Percentiles rank a stretch among this genome's conserved stretches.
Conservation (phyloP, 2,113 vertebrate species). For the Podarcis raffonei region DNA sequence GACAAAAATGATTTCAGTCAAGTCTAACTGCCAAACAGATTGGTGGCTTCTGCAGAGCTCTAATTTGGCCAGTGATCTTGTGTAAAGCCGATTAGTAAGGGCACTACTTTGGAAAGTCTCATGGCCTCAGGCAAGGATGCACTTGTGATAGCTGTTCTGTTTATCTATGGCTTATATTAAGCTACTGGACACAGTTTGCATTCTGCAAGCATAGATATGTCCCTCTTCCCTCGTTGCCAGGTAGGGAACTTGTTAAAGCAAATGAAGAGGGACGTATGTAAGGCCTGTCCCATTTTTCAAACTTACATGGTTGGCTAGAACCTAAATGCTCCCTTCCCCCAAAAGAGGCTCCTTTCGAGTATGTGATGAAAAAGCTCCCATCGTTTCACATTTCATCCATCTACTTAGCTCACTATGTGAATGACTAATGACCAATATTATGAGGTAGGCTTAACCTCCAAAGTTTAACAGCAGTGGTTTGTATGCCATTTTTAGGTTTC, state of each 20-base stretch:
- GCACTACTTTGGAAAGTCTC: not conserved
- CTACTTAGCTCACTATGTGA: not conserved
- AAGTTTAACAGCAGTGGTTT: not conserved
- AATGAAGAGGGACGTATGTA: not conserved
- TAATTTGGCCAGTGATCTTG: slow-evolving; percentile 35
- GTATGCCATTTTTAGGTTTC: not conserved
- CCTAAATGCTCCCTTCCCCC: not conserved
- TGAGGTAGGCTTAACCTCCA: not conserved
- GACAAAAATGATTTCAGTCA: not conserved
- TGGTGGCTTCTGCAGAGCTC: not conserved
- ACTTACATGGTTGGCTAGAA: not conserved
- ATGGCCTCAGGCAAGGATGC: not conserved
- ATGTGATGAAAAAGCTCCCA: not conserved
- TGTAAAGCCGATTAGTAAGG: slow-evolving; percentile 22
- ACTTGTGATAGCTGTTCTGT: not conserved
- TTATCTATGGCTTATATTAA: not conserved
- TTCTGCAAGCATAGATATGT: not conserved
- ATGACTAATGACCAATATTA: not conserved
- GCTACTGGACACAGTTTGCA: not conserved
- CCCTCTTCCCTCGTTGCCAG: not conserved
- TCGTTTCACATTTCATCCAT: not conserved
- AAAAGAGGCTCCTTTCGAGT: not conserved
- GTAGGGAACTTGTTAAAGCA: not conserved
- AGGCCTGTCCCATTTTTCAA: not conserved
- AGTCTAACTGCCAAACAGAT: not conserved